phyloP scores from a whole-genome alignment of 2,888 invertebrate genomes.

The Meiosimyza decipiens region DNA sequence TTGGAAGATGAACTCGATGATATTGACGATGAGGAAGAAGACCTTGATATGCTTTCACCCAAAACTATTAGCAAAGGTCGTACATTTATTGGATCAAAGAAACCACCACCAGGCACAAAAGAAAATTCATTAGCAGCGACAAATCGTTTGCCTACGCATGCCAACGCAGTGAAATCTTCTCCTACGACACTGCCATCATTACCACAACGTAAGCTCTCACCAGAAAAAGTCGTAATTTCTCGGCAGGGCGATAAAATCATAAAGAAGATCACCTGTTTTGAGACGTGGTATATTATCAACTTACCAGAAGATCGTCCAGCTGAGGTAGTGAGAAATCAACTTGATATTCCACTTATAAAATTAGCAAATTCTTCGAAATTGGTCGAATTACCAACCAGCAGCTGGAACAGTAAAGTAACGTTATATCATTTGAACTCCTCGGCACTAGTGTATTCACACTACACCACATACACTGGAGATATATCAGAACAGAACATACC shows the following conservation, averaged over 20 bases:
- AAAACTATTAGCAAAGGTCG: constrained; percentile 37
- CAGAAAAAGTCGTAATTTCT: constrained; percentile 61
- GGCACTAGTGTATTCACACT: constrained; percentile 52
- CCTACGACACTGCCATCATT: constrained; percentile 35
- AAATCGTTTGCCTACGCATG: constrained; percentile 39
- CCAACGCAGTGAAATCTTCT: neutral
- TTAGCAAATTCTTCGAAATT: constrained; percentile 60
- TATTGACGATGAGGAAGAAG: constrained; percentile 44
- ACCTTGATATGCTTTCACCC: constrained; percentile 39
- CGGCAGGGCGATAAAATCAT: constrained; percentile 63
- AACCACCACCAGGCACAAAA: constrained; percentile 39
- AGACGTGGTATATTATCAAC: constrained; percentile 66
- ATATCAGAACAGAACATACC: constrained; percentile 59
- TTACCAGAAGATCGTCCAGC: constrained; percentile 50
- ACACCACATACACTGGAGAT: constrained; percentile 62
- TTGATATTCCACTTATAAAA: constrained; percentile 61
- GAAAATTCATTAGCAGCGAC: constrained; percentile 46
- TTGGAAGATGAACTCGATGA: constrained; percentile 52
- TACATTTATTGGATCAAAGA: constrained; percentile 26
- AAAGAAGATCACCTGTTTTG: constrained; percentile 67
- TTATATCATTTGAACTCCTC: constrained; percentile 58
- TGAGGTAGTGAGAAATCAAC: constrained; percentile 54
- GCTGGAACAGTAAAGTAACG: constrained; percentile 65
- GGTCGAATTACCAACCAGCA: constrained; percentile 57
- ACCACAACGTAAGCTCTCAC: constrained; percentile 49